Base-by-base conservation (phyloP, 2,888 invertebrate species). In the Andrena bucephala region DNA sequence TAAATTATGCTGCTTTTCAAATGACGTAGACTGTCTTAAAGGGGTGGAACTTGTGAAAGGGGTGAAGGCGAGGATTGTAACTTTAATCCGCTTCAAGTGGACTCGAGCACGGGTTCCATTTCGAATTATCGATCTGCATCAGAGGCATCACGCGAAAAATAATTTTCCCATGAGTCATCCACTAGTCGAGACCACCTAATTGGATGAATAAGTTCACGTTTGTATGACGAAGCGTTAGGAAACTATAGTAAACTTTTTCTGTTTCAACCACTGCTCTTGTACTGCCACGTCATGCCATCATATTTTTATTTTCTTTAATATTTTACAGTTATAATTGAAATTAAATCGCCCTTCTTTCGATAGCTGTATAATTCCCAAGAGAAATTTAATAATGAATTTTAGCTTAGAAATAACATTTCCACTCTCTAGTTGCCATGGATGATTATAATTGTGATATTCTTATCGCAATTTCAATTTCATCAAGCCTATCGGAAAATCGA, bases 51-150 rank as follows among this genome's bases (percentile, higher is more conserved):
- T 33, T 31, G 5, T 7, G 31, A n/a, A 16, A 5, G 5, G 16
- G 16, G 4, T 2, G 13, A 36, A 10, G 16, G 1, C 36, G 16
- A 54, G 36, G 59, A 16, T 20, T 75, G 62, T 42, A 16, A 31
- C 36, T 29, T 33, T 33, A 71, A 42, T 75, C 27, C 36, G 27
- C 29, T 54, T 52, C 24, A 6, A 50, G 66, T 50, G 10, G 50
- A 50, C 13, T 6, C 24, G 59, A 36, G 24, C 20, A 7, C 59
- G 66, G 29, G 24, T n/a, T 74, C 16, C 29, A 52, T 74, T 74
- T 66, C 66, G 59, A 54, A 67, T 67, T 67, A 78, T 78, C 74
- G 78, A 78, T 78, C 62, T 74, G 73, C 36, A 13, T 59, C 59
- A 60, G 20, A 20, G 29, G 42, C 59, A 62, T 24, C 29, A 29